Percentiles rank a stretch among this genome's conserved stretches.
These are phyloP conservation scores for Chironomus tentans DNA, from an alignment of 2,888 invertebrate species.

Conservation along the genomic window DNA sequence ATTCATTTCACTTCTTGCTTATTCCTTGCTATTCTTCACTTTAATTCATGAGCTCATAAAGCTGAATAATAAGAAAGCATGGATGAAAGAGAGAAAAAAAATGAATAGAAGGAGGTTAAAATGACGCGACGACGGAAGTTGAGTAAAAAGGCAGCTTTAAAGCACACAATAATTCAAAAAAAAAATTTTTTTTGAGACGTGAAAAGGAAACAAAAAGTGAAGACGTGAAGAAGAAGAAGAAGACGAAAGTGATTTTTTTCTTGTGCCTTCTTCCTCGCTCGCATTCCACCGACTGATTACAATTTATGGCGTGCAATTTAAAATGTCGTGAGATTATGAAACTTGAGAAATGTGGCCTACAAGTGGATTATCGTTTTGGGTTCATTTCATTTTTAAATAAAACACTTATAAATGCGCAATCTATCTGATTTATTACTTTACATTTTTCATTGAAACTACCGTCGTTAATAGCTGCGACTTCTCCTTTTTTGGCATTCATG, in stretches of 20 bases:
- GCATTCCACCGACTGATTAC: background rate
- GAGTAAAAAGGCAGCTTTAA: background rate
- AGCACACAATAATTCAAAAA: background rate
- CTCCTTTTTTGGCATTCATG: no score
- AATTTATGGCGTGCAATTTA: conserved; percentile 6
- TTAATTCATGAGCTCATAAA: background rate
- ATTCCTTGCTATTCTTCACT: background rate
- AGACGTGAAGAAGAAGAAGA: background rate
- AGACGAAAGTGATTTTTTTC: background rate
- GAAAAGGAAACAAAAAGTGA: background rate
- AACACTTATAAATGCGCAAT: background rate
- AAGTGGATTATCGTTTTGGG: background rate
- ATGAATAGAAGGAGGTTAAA: background rate
- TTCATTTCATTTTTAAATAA: background rate
- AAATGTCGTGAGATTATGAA: conserved; percentile 2
- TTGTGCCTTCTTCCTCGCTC: background rate
- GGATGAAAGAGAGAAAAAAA: no score
- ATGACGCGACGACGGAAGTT: background rate
- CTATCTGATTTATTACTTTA: background rate
- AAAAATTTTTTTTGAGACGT: background rate
- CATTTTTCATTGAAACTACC: background rate
- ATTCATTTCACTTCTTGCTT: background rate
- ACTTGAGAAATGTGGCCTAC: background rate
- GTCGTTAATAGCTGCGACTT: no score
- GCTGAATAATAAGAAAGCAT: background rate